A percentile compares a stretch with the other conserved stretches of the same genome.
phyloP scores from a whole-genome alignment of 2,888 invertebrate genomes.

The Pemphredon lugubris region DNA sequence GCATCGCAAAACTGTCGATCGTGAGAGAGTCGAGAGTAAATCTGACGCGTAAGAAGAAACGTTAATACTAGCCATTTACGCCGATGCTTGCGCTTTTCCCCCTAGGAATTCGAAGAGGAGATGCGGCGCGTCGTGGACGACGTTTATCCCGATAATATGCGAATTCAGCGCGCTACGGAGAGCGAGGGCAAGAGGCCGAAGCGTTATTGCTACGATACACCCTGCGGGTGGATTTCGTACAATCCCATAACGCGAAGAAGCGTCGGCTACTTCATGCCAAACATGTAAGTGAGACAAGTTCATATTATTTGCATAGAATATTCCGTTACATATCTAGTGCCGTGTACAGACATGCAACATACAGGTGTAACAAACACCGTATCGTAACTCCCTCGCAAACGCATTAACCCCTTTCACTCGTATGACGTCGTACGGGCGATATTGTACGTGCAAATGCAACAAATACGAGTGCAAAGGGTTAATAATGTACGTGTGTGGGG shows the following conservation, averaged over 20 bases:
- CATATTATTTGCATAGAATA: too few species aligned
- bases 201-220: conserved; percentile 78
- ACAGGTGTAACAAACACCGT: too few species aligned
- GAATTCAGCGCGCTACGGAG: conserved; percentile 63
- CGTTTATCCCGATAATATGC: conserved; percentile 51
- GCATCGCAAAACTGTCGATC: not conserved
- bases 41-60: too few species aligned
- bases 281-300: conserved; percentile 85
- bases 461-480: too few species aligned
- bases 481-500: too few species aligned
- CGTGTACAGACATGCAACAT: too few species aligned
- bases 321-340: too few species aligned
- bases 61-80: not conserved
- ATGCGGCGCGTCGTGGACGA: conserved; percentile 60
- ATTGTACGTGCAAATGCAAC: too few species aligned
- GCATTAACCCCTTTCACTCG: too few species aligned
- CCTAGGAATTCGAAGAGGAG: conserved; percentile 66
- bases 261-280: conserved; percentile 83
- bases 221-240: conserved; percentile 86
- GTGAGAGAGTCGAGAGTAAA: not conserved
- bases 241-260: conserved; percentile 81
- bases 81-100: not conserved
- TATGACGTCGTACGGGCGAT: too few species aligned
- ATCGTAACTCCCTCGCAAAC: too few species aligned
- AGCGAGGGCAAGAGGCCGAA: conserved; percentile 39